Evolutionary conservation across 2,888 invertebrate species (phyloP).

Genomic region (Prenolepis imparis): DNA sequence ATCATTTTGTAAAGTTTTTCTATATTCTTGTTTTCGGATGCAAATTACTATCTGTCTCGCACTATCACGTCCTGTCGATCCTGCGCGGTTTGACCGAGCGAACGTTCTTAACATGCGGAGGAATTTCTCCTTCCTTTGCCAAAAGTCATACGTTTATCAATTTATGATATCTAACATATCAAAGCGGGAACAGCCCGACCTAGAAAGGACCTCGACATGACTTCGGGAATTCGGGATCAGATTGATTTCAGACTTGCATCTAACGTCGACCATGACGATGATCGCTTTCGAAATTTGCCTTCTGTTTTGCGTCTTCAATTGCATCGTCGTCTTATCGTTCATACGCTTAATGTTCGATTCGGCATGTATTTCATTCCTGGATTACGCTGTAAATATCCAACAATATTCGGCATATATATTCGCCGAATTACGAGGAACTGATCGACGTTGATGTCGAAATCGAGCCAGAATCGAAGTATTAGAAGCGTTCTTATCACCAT

Average conservation of each 20-base stretch:
- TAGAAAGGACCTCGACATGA: conserved; percentile 60
- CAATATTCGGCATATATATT: not conserved
- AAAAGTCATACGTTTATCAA: conserved; percentile 8
- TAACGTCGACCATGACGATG: conserved; percentile 51
- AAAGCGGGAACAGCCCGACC: conserved; percentile 56
- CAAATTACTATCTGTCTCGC: conserved; percentile 57
- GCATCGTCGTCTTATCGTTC: conserved; percentile 23
- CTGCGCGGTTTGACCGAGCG: conserved; percentile 81
- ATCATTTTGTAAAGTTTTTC: conserved; percentile 19
- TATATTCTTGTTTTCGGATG: conserved; percentile 31
- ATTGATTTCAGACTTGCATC: conserved; percentile 23
- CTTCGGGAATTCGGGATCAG: not conserved
- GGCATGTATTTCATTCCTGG: not conserved
- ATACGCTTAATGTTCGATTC: conserved; percentile 15
- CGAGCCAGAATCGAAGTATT: not conserved
- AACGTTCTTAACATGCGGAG: conserved; percentile 67
- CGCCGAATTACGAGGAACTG: conserved; percentile 10
- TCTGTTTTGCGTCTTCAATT: not conserved
- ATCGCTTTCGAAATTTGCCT: conserved; percentile 14
- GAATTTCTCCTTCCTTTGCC: conserved; percentile 25
- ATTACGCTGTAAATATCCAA: not conserved
- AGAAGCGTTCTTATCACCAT: not conserved
- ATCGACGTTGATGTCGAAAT: not conserved
- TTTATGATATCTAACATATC: conserved; percentile 23
- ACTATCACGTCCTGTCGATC: conserved; percentile 61